phyloP scores from a whole-genome alignment of 1,140 invertebrate genomes.

The Drosophila eugracilis region DNA sequence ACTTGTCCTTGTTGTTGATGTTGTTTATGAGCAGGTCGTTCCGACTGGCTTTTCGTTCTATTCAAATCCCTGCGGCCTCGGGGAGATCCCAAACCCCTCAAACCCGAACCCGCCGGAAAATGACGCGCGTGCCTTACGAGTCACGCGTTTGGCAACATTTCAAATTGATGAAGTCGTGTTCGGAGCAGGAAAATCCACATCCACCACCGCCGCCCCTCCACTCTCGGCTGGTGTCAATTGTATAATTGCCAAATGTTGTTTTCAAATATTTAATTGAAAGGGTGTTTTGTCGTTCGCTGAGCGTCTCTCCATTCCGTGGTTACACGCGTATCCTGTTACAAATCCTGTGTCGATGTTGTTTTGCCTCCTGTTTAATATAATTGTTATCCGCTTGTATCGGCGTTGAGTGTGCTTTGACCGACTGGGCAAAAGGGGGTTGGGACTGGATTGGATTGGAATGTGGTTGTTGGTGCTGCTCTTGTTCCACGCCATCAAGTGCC shows the following conservation, averaged over 20 bases:
- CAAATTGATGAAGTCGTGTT: constrained; percentile 83
- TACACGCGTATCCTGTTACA: constrained; percentile 85
- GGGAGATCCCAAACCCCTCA: constrained; percentile 23
- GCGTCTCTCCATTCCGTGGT: constrained; percentile 65
- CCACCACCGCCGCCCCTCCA: constrained; percentile 10
- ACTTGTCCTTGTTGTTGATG: constrained; percentile 80
- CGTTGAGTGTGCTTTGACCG: constrained; percentile 32
- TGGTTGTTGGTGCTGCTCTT: neutral
- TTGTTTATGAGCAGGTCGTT: constrained; percentile 70
- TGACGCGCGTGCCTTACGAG: constrained; percentile 74
- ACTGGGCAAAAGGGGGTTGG: constrained; percentile 1
- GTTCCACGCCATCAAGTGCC: constrained; percentile 54
- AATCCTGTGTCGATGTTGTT: constrained; percentile 78
- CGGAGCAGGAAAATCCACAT: constrained; percentile 1
- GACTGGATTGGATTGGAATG: neutral
- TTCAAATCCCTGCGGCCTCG: constrained; percentile 72
- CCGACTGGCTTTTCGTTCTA: constrained; percentile 38
- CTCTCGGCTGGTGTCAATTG: constrained; percentile 75
- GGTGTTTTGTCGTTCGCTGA: constrained; percentile 67
- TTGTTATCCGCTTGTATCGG: constrained; percentile 71
- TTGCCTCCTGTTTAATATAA: constrained; percentile 81
- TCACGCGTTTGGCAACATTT: constrained; percentile 67
- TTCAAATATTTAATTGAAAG: constrained; percentile 84
- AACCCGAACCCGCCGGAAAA: constrained; percentile 45
- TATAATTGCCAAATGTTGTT: constrained; percentile 84